phyloP scores from a whole-genome alignment of 2,888 invertebrate genomes.

The Drosophila gaucha region DNA sequence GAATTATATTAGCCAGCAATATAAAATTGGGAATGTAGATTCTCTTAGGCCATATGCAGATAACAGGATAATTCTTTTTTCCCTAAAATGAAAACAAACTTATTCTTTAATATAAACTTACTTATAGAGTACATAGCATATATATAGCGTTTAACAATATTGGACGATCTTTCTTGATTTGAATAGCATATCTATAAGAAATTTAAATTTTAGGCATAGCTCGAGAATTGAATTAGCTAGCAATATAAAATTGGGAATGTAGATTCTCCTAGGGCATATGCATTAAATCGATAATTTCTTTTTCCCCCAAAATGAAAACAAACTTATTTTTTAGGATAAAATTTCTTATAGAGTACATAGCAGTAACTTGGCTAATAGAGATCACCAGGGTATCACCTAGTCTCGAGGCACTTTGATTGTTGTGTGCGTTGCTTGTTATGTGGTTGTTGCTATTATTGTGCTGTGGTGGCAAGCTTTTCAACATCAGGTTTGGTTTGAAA shows the following conservation, averaged over 20 bases:
- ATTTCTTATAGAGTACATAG: too few relatives aligned
- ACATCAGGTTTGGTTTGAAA: conserved; percentile 53
- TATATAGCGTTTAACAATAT: not conserved
- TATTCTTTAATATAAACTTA: not conserved
- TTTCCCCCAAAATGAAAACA: not conserved
- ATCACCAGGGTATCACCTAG: not conserved
- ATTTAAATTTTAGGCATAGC: not conserved
- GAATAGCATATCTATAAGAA: too few relatives aligned
- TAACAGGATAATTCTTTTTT: not conserved
- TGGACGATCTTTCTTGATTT: too few relatives aligned
- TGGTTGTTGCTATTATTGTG: conserved; percentile 33
- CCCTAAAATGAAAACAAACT: not conserved
- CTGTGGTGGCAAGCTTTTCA: conserved; percentile 41
- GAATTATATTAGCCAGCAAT: not conserved
- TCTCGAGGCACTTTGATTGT: not conserved
- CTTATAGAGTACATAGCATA: too few relatives aligned
- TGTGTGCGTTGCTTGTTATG: conserved; percentile 19
- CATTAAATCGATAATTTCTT: not conserved
- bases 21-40: not conserved
- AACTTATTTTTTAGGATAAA: not conserved
- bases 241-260: not conserved
- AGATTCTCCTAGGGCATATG: not conserved
- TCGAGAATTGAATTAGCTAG: not conserved
- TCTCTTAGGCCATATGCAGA: too few relatives aligned
- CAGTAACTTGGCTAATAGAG: too few relatives aligned